Percentiles rank a stretch among this genome's conserved stretches.
Conservation (phyloP, 1,140 invertebrate species). For the Panulirus ornatus region DNA sequence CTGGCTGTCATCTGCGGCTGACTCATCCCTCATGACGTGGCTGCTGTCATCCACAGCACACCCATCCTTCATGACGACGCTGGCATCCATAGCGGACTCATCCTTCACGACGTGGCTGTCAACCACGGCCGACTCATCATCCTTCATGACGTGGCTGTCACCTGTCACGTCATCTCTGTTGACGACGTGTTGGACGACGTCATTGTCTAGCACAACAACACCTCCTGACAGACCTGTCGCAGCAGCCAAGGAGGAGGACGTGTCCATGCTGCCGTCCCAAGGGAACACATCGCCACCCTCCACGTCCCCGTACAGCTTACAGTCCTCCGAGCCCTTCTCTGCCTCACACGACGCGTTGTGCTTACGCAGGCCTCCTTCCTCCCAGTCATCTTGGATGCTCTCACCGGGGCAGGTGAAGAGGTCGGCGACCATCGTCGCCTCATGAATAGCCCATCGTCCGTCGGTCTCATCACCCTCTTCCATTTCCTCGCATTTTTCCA, state of each 20-base stretch:
- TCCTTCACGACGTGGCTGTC: not conserved
- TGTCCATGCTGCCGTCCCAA: not conserved
- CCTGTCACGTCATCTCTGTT: no score
- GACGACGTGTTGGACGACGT: not conserved
- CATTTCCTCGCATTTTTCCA: not conserved
- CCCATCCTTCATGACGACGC: no score
- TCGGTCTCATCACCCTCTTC: not conserved
- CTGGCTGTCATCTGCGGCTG: no score
- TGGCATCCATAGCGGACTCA: not conserved
- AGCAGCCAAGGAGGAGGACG: not conserved
- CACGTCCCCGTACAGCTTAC: not conserved
- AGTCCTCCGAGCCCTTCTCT: not conserved
- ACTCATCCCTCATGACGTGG: no score
- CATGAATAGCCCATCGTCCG: no score
- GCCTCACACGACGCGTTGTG: not conserved
- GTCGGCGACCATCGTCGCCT: no score
- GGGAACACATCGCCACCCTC: not conserved
- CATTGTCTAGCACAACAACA: not conserved
- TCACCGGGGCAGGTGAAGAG: no score
- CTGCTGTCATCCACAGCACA: no score
- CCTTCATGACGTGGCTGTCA: not conserved
- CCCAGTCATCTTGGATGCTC: not conserved
- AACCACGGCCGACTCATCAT: not conserved
- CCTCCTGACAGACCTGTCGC: not conserved
- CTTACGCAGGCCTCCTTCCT: not conserved